These are phyloP conservation scores for Phocoena phocoena DNA, from an alignment of 2,113 vertebrate species.

Conservation along the genomic window DNA sequence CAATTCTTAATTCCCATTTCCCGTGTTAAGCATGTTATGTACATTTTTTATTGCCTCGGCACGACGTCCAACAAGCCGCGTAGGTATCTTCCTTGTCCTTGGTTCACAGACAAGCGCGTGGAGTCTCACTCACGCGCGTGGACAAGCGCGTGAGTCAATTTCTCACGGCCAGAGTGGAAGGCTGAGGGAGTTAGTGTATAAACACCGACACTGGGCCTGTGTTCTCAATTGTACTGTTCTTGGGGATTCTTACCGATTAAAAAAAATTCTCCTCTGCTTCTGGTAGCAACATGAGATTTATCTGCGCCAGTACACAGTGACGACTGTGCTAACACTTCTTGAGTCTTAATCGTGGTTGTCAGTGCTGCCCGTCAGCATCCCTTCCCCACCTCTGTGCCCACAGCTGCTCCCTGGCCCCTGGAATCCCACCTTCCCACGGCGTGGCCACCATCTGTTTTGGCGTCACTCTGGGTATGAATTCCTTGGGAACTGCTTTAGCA, in stretches of 20 bases:
- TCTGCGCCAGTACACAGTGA: rapidly evolving
- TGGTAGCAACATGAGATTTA: neutral
- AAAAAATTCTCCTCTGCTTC: neutral
- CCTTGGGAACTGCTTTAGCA: neutral
- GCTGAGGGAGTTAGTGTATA: rapidly evolving
- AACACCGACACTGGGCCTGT: rapidly evolving
- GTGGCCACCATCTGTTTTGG: neutral
- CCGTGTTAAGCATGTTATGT: no score
- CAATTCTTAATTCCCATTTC: neutral
- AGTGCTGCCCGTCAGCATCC: rapidly evolving
- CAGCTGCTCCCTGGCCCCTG: neutral
- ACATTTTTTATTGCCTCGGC: neutral
- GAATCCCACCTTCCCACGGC: no score
- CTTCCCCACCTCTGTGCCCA: rapidly evolving
- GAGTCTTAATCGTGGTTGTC: neutral
- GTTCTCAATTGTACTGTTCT: rapidly evolving
- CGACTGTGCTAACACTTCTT: no score
- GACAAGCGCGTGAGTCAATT: no score
- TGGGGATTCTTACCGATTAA: neutral
- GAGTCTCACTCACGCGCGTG: no score
- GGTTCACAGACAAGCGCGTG: rapidly evolving
- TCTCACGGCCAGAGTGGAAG: rapidly evolving
- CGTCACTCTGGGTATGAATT: neutral
- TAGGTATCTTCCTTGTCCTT: neutral
- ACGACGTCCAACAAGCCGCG: no score